Percentiles rank a stretch among this genome's conserved stretches.
Conservation (phyloP, 1,140 invertebrate species). For the Scaptomyza pallida region DNA sequence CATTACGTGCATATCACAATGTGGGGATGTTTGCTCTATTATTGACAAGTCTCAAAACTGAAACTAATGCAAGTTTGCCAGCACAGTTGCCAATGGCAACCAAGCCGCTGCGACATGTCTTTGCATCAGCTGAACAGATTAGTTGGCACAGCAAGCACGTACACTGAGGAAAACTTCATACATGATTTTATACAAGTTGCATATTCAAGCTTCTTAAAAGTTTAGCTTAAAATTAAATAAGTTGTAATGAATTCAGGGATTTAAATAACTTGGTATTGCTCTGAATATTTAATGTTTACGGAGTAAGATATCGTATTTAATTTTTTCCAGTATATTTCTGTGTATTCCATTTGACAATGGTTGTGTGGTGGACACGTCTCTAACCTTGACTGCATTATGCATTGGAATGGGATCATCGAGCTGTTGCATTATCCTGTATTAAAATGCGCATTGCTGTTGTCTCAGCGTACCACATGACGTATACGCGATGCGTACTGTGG, state of each 20-base stretch:
- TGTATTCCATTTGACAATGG: slow-evolving; percentile 11
- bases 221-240: background rate
- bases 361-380: background rate
- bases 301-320: too few species aligned
- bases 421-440: slow-evolving; percentile 15
- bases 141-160: background rate
- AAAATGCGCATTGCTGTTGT: slow-evolving; percentile 16
- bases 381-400: background rate
- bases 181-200: background rate
- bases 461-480: slow-evolving; percentile 52
- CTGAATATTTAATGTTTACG: too few species aligned
- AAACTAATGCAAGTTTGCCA: slow-evolving; percentile 14
- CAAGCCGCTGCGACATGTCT: slow-evolving; percentile 16
- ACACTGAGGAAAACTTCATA: background rate
- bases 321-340: too few species aligned
- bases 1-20: slow-evolving; percentile 20
- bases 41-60: background rate
- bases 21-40: slow-evolving; percentile 9
- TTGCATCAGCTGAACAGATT: slow-evolving; percentile 32
- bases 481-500: slow-evolving; percentile 56
- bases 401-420: background rate
- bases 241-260: too few species aligned
- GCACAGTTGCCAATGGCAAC: background rate
- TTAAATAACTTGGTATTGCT: too few species aligned
- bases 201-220: background rate